These are phyloP conservation scores for Gastracanthus pulcherrimus DNA, from an alignment of 2,888 invertebrate species.

Conservation along the genomic window DNA sequence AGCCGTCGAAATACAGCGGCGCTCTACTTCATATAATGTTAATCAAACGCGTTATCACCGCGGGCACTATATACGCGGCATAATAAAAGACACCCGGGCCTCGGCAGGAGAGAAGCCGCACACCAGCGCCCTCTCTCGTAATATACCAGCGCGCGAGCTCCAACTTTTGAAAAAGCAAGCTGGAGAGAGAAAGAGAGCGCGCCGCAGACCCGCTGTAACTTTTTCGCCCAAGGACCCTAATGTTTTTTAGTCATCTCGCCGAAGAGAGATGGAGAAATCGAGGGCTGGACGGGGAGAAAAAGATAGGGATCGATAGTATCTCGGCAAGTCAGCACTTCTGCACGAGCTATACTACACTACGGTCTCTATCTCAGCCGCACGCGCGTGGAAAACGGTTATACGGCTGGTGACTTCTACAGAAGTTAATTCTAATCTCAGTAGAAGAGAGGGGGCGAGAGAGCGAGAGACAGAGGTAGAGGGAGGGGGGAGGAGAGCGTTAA, in stretches of 20 bases:
- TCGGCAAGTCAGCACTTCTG: conserved; percentile 14
- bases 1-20: neutral
- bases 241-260: neutral
- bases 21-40: conserved; percentile 46
- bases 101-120: neutral
- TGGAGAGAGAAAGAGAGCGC: neutral
- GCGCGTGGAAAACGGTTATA: neutral
- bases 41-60: conserved; percentile 42
- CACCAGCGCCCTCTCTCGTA: neutral
- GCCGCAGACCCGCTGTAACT: conserved; percentile 15
- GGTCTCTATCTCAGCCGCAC: neutral
- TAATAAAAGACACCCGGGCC: conserved; percentile 18
- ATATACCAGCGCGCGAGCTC: neutral
- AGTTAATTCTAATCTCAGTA: neutral
- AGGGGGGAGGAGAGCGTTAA: neutral
- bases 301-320: neutral
- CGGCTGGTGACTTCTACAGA: neutral
- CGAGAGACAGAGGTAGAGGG: too few relatives aligned
- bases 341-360: too few relatives aligned
- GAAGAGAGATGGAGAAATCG: neutral
- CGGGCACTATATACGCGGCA: neutral
- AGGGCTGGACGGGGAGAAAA: neutral
- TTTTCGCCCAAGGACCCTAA: conserved; percentile 8
- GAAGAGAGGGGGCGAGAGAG: neutral
- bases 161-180: neutral